Conservation (phyloP, 2,888 invertebrate genomes). For the Agrotis segetum region DNA sequence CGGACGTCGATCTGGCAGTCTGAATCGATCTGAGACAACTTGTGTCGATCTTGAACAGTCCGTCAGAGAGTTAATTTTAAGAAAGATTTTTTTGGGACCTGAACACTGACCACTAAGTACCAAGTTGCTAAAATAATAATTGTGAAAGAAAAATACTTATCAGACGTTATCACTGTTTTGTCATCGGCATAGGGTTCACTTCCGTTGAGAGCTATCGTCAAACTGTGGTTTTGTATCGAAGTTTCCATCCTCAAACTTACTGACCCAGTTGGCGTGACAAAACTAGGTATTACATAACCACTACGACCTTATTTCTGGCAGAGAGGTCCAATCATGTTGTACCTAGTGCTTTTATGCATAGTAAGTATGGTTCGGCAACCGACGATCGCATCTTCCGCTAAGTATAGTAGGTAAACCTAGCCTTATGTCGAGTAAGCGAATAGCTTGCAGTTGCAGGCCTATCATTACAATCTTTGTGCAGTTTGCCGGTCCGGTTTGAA, state of each 20-base stretch:
- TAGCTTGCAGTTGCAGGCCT: background rate
- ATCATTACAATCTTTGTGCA: constrained; percentile 15
- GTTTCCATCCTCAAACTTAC: background rate
- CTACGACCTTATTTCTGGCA: background rate
- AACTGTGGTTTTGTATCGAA: background rate
- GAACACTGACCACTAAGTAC: too few relatives aligned
- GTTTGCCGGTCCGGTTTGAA: constrained; percentile 3
- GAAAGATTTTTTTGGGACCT: too few relatives aligned
- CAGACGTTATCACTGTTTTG: background rate
- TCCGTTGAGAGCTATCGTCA: background rate
- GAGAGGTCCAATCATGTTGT: background rate
- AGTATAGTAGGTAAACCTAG: background rate
- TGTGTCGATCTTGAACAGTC: background rate
- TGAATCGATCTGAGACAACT: background rate
- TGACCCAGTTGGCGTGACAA: background rate
- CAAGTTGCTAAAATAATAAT: too few relatives aligned
- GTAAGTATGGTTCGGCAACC: constrained; percentile 14
- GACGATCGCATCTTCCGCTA: constrained; percentile 22
- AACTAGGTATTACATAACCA: background rate
- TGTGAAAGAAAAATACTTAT: background rate
- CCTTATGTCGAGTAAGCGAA: constrained; percentile 10
- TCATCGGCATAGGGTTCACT: background rate
- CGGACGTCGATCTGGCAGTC: too few relatives aligned
- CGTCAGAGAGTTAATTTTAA: too few relatives aligned
- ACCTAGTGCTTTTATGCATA: constrained; percentile 1